Conservation (phyloP, 2,888 invertebrate species). For the Patella pellucida region DNA sequence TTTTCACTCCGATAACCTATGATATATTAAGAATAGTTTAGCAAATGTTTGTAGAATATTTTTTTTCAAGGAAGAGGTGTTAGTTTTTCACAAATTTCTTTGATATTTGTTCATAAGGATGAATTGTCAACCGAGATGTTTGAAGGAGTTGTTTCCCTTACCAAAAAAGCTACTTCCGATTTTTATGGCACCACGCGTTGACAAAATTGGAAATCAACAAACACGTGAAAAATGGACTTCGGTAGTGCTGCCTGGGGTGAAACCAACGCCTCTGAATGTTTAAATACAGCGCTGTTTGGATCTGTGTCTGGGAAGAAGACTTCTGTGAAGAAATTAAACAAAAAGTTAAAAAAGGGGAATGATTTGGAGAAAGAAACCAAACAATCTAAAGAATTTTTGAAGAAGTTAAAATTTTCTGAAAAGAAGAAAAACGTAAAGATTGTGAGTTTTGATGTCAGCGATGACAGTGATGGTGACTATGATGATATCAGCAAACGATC, state of each 20-base stretch:
- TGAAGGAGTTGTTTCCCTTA: no score
- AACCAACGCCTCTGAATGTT: neutral
- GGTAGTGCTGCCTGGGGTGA: neutral
- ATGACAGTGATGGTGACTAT: neutral
- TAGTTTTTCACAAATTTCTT: no score
- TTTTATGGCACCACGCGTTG: no score
- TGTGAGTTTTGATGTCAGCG: neutral
- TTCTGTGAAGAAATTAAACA: neutral
- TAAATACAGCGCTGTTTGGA: neutral
- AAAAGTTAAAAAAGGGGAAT: neutral
- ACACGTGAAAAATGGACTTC: neutral
- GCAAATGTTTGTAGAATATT: no score
- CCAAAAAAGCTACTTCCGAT: no score
- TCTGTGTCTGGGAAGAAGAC: neutral
- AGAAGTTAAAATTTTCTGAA: neutral
- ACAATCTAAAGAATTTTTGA: constrained; percentile 3
- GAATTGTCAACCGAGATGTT: no score
- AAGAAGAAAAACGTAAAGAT: neutral
- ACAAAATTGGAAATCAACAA: no score
- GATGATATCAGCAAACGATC: neutral
- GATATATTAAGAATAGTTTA: no score
- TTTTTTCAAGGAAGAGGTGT: no score
- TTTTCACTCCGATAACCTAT: no score
- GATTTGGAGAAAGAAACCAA: neutral
- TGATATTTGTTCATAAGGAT: no score